Base-by-base conservation (phyloP, 1,140 invertebrate genomes). In the Eriocheir sinensis region DNA sequence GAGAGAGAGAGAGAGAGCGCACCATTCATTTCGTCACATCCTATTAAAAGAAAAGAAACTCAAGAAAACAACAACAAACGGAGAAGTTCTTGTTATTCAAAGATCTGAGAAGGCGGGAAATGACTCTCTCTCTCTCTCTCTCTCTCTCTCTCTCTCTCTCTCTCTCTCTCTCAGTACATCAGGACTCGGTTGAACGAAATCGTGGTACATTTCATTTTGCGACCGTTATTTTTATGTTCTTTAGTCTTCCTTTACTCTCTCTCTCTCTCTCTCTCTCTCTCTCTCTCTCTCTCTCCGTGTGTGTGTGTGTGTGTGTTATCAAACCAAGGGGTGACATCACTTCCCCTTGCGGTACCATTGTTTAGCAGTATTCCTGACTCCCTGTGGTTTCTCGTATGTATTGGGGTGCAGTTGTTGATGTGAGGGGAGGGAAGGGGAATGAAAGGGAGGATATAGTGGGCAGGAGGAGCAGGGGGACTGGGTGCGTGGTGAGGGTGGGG, bases 81-180 rank as follows among this genome's bases (percentile, higher is more conserved):
- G n/a, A n/a, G n/a, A n/a, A n/a, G n/a, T n/a, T n/a, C n/a, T n/a
- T n/a, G n/a, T n/a, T n/a, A n/a, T n/a, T n/a, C n/a, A n/a, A n/a
- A n/a, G n/a, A n/a, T n/a, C n/a, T n/a, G n/a, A n/a, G n/a, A n/a
- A n/a, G n/a, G n/a, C n/a, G n/a, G n/a, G n/a, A n/a, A n/a, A n/a
- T n/a, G n/a, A n/a, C 41, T 40, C 85, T 86, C 85, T 86, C 85
- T 86, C 85, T 86, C 85, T 86, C 85, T 86, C 85, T 86, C 85
- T 86, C 85, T 86, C 85, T 86, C 85, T 86, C 85, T 86, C 85
- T 86, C 85, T 86, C 85, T 86, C 85, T 86, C 85, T 86, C 85
- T 86, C 85, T 86, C 85, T 86, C 85, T 86, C 85, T 86, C 36
- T 86, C 85, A 44, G 36, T 40, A 21, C 34, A 36, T 40, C 8